A percentile compares a stretch with the other conserved stretches of the same genome.
Conservation (phyloP, 2,888 invertebrate species). For the Deladenus siricidicola region DNA sequence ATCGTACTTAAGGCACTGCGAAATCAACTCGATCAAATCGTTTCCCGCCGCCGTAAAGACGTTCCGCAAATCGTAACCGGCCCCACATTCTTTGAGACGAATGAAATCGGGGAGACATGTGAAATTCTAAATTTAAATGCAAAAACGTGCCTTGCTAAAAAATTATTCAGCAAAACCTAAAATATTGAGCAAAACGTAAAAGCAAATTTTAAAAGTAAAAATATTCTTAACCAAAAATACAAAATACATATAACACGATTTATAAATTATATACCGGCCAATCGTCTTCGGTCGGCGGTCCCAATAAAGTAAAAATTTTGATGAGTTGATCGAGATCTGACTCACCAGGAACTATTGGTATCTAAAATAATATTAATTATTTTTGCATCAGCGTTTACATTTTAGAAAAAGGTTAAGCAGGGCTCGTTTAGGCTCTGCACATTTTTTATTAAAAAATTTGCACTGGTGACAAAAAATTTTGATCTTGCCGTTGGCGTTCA, state of each 20-base stretch:
- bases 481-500: constrained; percentile 79
- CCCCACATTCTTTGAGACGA: constrained; percentile 66
- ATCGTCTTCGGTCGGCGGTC: constrained; percentile 79
- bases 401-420: too few species aligned
- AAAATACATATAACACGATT: too few species aligned
- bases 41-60: constrained; percentile 92
- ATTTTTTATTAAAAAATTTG: too few species aligned
- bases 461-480: constrained; percentile 63
- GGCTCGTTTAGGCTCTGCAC: constrained; percentile 9
- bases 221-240: too few species aligned
- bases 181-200: too few species aligned
- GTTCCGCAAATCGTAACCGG: constrained; percentile 61
- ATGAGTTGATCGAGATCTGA: constrained; percentile 92
- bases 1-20: constrained; percentile 37
- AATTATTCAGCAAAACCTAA: too few species aligned
- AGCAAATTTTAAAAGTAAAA: too few species aligned
- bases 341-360: constrained; percentile 90
- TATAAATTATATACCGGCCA: constrained; percentile 75
- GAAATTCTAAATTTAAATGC: constrained; percentile 8
- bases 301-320: constrained; percentile 86
- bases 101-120: constrained; percentile 75
- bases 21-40: constrained; percentile 74
- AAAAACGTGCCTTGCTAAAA: neutral
- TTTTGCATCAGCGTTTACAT: too few species aligned
- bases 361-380: too few species aligned